Evolutionary conservation across 2,888 invertebrate species (phyloP).

Genomic region (Linyphia triangularis): DNA sequence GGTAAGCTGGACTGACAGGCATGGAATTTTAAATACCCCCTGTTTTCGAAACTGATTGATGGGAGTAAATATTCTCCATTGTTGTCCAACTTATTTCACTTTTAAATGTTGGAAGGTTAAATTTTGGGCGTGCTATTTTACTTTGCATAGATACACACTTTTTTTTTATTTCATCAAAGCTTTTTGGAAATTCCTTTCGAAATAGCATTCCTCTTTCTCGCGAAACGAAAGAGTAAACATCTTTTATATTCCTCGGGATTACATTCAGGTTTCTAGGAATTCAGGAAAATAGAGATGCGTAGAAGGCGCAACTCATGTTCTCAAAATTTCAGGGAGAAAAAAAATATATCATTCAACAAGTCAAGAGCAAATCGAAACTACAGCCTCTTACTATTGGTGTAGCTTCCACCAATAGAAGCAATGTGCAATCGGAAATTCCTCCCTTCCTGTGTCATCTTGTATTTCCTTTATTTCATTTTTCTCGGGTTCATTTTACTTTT

Average conservation of each 20-base stretch:
- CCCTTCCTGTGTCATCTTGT: slow-evolving; percentile 12
- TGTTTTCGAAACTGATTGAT: no score
- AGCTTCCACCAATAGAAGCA: neutral
- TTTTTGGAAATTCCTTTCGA: neutral
- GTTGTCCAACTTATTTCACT: no score
- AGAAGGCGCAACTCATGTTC: neutral
- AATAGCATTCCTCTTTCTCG: neutral
- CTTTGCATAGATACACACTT: no score
- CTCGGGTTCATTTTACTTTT: neutral
- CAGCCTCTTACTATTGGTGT: neutral
- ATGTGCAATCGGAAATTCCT: slow-evolving; percentile 27
- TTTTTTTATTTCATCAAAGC: no score
- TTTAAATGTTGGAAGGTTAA: no score
- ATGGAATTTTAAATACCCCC: no score
- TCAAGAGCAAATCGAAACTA: neutral
- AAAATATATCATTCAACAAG: slow-evolving; percentile 12
- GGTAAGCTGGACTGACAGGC: no score
- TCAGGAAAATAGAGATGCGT: neutral
- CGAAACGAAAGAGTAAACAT: neutral
- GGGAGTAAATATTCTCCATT: no score
- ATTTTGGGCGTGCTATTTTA: no score
- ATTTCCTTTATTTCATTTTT: neutral
- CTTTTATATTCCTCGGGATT: neutral
- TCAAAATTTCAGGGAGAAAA: neutral
- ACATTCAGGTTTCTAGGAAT: no score